Evolutionary conservation across 1,140 invertebrate genomes (phyloP).

Genomic region (Pollicipes pollicipes): DNA sequence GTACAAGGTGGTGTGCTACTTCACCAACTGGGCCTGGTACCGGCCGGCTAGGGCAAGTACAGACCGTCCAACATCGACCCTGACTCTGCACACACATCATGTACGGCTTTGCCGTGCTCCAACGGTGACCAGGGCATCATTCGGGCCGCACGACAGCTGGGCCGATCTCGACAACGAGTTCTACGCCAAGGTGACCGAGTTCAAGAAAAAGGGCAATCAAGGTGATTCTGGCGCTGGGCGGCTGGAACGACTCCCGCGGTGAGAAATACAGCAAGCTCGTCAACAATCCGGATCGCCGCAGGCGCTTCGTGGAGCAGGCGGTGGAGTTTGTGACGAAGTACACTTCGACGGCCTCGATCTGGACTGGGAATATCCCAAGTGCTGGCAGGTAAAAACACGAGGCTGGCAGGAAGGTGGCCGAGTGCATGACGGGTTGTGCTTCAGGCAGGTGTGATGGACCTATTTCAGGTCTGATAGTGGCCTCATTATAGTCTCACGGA

Average conservation of each 20-base stretch:
- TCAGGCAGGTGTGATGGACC: too few relatives aligned
- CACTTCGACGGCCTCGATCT: conserved; percentile 41
- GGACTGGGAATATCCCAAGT: conserved; percentile 51
- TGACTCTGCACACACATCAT: conserved; percentile 76
- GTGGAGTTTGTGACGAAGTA: conserved; percentile 37
- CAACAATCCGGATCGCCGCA: conserved; percentile 29
- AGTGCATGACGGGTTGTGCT: too few relatives aligned
- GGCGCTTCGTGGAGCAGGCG: conserved; percentile 33
- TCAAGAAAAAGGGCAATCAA: conserved; percentile 38
- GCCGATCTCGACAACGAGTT: conserved; percentile 68
- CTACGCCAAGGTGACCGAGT: conserved; percentile 41
- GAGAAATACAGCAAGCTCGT: conserved; percentile 41
- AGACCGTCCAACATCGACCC: conserved; percentile 67
- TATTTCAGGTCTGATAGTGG: too few relatives aligned
- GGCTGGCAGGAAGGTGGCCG: too few relatives aligned
- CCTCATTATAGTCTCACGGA: too few relatives aligned
- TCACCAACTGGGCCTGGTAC: conserved; percentile 82
- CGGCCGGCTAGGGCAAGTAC: conserved; percentile 55
- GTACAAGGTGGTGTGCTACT: conserved; percentile 51
- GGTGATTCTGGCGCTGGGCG: conserved; percentile 40
- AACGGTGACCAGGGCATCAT: conserved; percentile 61
- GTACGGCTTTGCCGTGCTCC: conserved; percentile 79
- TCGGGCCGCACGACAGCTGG: conserved; percentile 70
- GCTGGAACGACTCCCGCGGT: conserved; percentile 43
- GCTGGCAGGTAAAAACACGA: conserved; percentile 41